Percentiles rank a stretch among this genome's conserved stretches.
phyloP scores from a whole-genome alignment of 2,797 vertebrate species.

The Anolis apletophallus region DNA sequence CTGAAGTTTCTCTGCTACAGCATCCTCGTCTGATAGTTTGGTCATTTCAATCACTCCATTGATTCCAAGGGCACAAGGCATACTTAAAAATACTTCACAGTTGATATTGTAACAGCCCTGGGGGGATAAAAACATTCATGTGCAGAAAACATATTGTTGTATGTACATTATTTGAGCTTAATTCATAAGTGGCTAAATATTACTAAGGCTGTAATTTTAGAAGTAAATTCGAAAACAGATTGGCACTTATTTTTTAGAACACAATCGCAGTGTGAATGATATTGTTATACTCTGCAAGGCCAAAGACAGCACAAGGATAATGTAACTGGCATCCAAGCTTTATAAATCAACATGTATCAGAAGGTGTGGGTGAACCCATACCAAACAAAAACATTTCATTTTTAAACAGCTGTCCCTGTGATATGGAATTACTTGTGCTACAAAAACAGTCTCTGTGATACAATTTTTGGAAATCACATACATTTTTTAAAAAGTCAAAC shows the following conservation, averaged over 20 bases:
- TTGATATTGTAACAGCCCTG: constrained; percentile 76
- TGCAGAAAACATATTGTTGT: neutral
- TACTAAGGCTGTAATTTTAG: too few relatives aligned
- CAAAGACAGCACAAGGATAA: neutral
- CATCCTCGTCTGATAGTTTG: constrained; percentile 75
- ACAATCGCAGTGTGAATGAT: neutral
- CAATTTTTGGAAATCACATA: neutral
- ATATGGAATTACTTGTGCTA: neutral
- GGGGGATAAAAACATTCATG: neutral
- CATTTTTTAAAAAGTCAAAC: too few relatives aligned
- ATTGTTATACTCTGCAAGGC: neutral
- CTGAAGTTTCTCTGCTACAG: constrained; percentile 84
- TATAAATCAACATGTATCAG: neutral
- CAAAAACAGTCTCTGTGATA: neutral
- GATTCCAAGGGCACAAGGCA: constrained; percentile 89
- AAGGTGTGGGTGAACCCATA: neutral
- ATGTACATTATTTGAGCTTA: neutral
- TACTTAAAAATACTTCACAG: constrained; percentile 92
- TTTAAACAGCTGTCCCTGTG: neutral
- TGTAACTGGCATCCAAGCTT: neutral
- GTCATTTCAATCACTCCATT: constrained; percentile 85
- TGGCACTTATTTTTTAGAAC: neutral
- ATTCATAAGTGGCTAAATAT: neutral
- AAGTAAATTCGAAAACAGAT: too few relatives aligned
- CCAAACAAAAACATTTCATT: neutral